Base-by-base conservation (phyloP, 2,113 vertebrate species). In the Salvelinus sp. region DNA sequence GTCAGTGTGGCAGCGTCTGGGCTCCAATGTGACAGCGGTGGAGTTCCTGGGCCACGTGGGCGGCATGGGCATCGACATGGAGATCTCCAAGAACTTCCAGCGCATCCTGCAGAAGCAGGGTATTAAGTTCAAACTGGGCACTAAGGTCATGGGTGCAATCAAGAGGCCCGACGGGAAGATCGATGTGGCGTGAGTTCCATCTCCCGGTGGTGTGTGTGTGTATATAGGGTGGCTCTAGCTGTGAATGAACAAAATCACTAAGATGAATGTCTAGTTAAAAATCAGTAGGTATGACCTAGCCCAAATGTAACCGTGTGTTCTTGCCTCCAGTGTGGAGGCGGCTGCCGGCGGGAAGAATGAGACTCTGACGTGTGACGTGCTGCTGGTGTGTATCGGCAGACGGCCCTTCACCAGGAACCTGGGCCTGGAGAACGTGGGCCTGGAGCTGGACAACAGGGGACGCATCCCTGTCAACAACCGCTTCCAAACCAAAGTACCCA, bases 21-120 rank as follows among this genome's bases (percentile, higher is more conserved):
- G 98, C 81, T 92, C 97, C 9, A 96, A 95, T 75, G 98, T 99
- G 79, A 98, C 96, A 23, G 97, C 96, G 4, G 96, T 99, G 77
- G 98, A 99, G 90, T 99, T 99, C 90, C 89, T 98, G 84, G 95
- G 95, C 80, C 97, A 99, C 2, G 96, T 98, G 44, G 98, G 98
- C 22, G 98, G 98, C 66, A 76, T 98, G 91, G 98, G 98, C 87
- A 99, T 99, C 76, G 98, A 99, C 88, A 99, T 99, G 97, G 98
- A 99, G 88, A 96, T 99, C 80, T 96, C 97, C 68, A 99, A 99
- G 89, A 99, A 94, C 90, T 99, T 99, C 90, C 98, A 99, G 12
- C 95, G 97, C 47, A 95, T 99, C 79, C 95, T 99, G 79, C 97
- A 99, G 91, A 99, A 98, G 83, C 98, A 99, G 83, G 98, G 97